These are phyloP conservation scores for Onthophagus sagittarius DNA, from an alignment of 2,888 invertebrate species.

Conservation along the genomic window DNA sequence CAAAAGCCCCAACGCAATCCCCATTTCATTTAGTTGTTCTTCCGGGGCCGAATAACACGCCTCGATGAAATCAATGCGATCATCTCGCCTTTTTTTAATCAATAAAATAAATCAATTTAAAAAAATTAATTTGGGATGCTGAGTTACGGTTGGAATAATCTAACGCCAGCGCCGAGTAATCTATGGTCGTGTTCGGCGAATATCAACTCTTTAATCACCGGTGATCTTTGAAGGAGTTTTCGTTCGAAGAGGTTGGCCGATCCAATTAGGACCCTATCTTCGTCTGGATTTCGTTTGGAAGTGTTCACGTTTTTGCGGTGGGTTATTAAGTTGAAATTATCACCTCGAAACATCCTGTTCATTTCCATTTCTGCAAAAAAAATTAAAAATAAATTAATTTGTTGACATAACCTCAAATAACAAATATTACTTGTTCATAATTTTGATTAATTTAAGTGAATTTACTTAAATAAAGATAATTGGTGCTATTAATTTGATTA, in stretches of 20 bases:
- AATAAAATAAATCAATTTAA: not conserved
- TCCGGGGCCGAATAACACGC: slow-evolving; percentile 56
- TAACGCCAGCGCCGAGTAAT: slow-evolving; percentile 54
- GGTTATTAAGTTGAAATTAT: slow-evolving; percentile 57
- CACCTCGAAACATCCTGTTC: slow-evolving; percentile 58
- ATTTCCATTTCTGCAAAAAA: slow-evolving; percentile 55
- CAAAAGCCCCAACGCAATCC: slow-evolving; percentile 57
- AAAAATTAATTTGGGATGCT: too few relatives aligned
- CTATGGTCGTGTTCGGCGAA: slow-evolving; percentile 58
- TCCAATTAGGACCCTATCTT: slow-evolving; percentile 55
- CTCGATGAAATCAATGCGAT: slow-evolving; percentile 53
- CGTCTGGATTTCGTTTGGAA: slow-evolving; percentile 43
- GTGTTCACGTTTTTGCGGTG: slow-evolving; percentile 45
- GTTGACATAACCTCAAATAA: too few relatives aligned
- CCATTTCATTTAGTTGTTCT: slow-evolving; percentile 48
- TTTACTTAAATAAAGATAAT: too few relatives aligned
- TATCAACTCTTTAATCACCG: slow-evolving; percentile 58
- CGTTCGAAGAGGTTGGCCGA: slow-evolving; percentile 52
- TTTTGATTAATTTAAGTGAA: too few relatives aligned
- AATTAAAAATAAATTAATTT: not conserved
- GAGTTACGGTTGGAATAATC: slow-evolving; percentile 41
- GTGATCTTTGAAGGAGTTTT: slow-evolving; percentile 57
- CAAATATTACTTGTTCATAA: too few relatives aligned
- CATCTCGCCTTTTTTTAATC: slow-evolving; percentile 39
- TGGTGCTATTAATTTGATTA: too few relatives aligned